phyloP scores from a whole-genome alignment of 1,140 invertebrate genomes.

The Drosophila nebulosa region DNA sequence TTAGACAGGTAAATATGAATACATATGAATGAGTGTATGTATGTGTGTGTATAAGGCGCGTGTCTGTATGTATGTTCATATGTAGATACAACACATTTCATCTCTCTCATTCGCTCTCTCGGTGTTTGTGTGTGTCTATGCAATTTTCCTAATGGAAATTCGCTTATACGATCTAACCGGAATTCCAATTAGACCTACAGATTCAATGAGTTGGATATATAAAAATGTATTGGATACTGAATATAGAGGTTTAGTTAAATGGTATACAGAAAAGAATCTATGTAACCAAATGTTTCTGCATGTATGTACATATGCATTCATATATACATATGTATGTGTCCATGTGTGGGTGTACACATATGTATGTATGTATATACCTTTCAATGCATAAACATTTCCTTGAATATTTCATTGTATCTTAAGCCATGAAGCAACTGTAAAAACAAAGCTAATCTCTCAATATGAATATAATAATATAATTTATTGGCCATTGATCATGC shows the following conservation, averaged over 20 bases:
- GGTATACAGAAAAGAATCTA: background rate
- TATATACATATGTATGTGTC: background rate
- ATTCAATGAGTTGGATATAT: background rate
- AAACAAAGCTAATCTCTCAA: no score
- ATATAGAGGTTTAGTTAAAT: background rate
- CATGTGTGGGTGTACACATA: background rate
- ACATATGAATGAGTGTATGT: background rate
- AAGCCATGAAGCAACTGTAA: background rate
- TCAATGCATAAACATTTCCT: background rate
- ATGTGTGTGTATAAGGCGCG: background rate
- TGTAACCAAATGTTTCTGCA: background rate
- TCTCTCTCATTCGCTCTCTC: background rate
- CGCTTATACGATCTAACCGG: background rate
- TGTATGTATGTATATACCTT: no score
- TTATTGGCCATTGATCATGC: background rate
- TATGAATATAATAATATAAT: no score
- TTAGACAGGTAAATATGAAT: constrained; percentile 15
- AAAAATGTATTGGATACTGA: background rate
- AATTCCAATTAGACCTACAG: background rate
- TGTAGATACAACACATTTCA: background rate
- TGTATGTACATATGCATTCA: background rate
- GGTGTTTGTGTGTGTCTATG: background rate
- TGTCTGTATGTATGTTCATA: background rate
- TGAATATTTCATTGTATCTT: background rate
- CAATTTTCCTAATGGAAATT: constrained; percentile 5